These are phyloP conservation scores for Eidolon helvum DNA, from an alignment of 2,113 vertebrate species.

Conservation along the genomic window DNA sequence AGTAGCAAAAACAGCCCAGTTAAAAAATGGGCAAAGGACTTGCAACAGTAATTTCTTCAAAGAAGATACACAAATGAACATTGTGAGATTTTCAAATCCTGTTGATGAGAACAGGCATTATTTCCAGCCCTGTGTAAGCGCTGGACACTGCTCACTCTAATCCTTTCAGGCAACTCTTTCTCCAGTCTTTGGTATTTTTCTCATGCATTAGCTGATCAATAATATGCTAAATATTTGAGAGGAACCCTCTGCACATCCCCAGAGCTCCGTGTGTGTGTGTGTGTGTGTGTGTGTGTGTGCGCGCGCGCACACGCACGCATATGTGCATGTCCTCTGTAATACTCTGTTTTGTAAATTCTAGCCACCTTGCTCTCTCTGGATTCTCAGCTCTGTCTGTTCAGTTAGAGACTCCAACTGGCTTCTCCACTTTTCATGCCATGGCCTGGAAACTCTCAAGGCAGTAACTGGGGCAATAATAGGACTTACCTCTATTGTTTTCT, in stretches of 20 bases:
- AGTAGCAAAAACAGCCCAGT: too few species aligned
- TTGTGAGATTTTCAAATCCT: neutral
- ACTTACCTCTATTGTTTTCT: neutral
- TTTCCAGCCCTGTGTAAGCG: neutral
- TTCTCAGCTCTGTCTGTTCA: neutral
- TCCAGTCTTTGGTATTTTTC: neutral
- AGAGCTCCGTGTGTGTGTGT: rapidly evolving
- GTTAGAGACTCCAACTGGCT: neutral
- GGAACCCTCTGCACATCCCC: neutral
- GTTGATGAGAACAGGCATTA: neutral
- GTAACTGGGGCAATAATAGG: too few species aligned
- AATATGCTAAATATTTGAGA: neutral
- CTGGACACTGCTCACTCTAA: neutral
- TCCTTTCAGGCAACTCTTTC: neutral
- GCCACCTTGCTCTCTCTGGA: neutral
- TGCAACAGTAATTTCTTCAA: too few species aligned
- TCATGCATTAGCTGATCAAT: neutral
- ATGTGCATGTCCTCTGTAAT: neutral
- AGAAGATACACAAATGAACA: too few species aligned
- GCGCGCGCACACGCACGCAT: too few species aligned
- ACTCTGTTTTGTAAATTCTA: neutral
- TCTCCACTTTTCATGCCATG: neutral
- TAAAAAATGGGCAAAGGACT: too few species aligned
- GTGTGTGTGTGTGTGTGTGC: rapidly evolving
- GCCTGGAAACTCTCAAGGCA: neutral